Evolutionary conservation across 2,888 invertebrate genomes (phyloP), one percentile per base, ranked within the genome.

Genomic region (Eugnorisma glareosa): DNA sequence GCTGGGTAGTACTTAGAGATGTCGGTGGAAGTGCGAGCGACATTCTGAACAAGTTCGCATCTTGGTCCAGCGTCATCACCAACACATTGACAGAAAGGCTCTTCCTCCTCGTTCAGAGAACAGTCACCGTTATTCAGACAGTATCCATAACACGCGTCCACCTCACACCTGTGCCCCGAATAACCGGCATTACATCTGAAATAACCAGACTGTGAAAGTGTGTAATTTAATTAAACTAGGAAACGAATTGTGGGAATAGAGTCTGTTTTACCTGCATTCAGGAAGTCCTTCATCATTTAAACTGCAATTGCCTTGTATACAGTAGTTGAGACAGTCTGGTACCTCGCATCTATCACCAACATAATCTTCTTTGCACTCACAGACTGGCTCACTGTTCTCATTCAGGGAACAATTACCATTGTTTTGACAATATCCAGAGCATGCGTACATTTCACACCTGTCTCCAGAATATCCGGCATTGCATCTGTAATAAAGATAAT

Each of bases 231-330:
- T 13, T 6, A 28, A 28, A 28, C 13, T 5, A 57, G 4, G 0
- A 51, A 51, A n/a, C 24, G 0, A n/a, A 15, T 13, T n/a, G 13
- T 2, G 6, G n/a, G 0, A n/a, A 0, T 6, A n/a, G 13, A n/a
- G n/a, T 54, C 15, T 18, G 24, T 51, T 24, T 51, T n/a, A 54
- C 51, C 51, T 54, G 51, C 51, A 54, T n/a, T 54, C 11, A n/a
- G 51, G 51, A 11, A 11, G 51, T n/a, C 51, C n/a, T 6, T n/a
- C 51, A 54, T 11, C 51, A 54, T n/a, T 54, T 21, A n/a, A 24
- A 54, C 51, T 54, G 6, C 51, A 54, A 11, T 54, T 8, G 21
- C 51, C 51, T n/a, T 21, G 51, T 3, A 54, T n/a, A 2, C 51
- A 54, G n/a, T 21, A 54, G n/a, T 54, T 54, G 0, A 3, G n/a